A percentile compares a stretch with the other conserved stretches of the same genome.
These are phyloP conservation scores for Anoplopoma fimbria DNA, from an alignment of 2,113 vertebrate species.

Conservation along the genomic window DNA sequence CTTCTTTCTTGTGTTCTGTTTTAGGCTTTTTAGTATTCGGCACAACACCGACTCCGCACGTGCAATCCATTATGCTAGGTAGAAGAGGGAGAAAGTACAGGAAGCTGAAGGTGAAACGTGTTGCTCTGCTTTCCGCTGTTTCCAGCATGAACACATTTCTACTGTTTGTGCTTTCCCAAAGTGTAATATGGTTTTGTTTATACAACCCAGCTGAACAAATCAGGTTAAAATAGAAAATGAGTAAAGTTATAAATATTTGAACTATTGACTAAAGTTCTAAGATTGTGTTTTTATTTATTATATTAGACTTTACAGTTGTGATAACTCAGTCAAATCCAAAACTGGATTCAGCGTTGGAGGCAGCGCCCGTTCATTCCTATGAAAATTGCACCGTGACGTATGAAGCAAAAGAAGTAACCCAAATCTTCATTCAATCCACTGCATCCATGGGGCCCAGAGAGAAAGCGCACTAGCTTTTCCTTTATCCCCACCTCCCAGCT, in stretches of 20 bases:
- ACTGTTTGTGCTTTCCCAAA: constrained; percentile 25
- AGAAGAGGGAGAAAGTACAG: constrained; percentile 74
- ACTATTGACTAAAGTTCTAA: not conserved
- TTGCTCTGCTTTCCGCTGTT: constrained; percentile 73
- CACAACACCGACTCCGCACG: constrained; percentile 71
- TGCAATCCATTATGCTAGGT: constrained; percentile 82
- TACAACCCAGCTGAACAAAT: not conserved
- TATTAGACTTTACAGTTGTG: not conserved
- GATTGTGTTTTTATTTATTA: not conserved
- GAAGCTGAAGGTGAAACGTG: constrained; percentile 74
- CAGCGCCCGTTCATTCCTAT: not conserved
- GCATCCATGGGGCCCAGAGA: not conserved
- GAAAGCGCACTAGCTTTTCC: not conserved
- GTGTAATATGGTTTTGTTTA: constrained; percentile 1
- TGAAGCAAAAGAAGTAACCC: not conserved
- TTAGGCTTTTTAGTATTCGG: constrained; percentile 50
- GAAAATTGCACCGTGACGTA: not conserved
- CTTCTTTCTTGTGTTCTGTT: constrained; percentile 50
- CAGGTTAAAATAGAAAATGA: not conserved
- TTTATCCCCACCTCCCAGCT: not conserved
- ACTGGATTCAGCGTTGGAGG: not conserved
- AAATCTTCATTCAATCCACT: not conserved
- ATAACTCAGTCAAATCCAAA: not conserved
- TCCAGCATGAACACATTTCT: constrained; percentile 62
- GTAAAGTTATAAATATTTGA: not conserved